Conservation (phyloP, 53 echinoderm and acorn worm species). For the Arbacia lixula region DNA sequence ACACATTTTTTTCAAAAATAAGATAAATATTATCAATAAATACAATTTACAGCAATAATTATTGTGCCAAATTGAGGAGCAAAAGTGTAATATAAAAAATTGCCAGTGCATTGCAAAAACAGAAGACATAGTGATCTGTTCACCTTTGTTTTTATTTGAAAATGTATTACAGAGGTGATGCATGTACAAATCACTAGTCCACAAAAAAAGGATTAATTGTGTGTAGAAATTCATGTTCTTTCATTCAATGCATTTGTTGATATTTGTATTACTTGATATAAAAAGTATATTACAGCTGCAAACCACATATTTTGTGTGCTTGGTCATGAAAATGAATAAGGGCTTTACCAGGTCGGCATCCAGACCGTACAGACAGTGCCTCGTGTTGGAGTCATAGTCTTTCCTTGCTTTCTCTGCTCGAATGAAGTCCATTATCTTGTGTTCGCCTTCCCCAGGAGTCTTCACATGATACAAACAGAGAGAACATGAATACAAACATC, state of each 20-base stretch:
- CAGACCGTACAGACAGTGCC: slow-evolving; percentile 95
- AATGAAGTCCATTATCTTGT: slow-evolving; percentile 99
- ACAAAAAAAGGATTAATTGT: too few species aligned
- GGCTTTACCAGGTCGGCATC: slow-evolving; percentile 92
- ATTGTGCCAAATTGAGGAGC: too few species aligned
- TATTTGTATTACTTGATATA: not conserved
- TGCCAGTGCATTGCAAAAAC: too few species aligned
- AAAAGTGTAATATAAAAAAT: too few species aligned
- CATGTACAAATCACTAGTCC: too few species aligned
- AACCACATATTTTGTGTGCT: not conserved
- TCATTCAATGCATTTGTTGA: not conserved
- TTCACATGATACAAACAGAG: slow-evolving; percentile 13
- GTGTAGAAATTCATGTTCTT: not conserved
- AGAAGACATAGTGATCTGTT: too few species aligned
- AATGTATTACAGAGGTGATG: too few species aligned
- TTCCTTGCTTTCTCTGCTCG: slow-evolving; percentile 75
- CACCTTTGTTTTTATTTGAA: too few species aligned
- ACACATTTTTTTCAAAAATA: too few species aligned
- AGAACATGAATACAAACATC: not conserved
- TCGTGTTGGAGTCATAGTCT: slow-evolving; percentile 91
- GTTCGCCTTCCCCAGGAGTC: slow-evolving; percentile 98
- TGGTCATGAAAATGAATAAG: not conserved
- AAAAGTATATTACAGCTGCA: not conserved
- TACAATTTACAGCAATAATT: too few species aligned
- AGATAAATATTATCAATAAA: too few species aligned